phyloP scores from a whole-genome alignment of 2,888 invertebrate species.

The Keiferia lycopersicella region DNA sequence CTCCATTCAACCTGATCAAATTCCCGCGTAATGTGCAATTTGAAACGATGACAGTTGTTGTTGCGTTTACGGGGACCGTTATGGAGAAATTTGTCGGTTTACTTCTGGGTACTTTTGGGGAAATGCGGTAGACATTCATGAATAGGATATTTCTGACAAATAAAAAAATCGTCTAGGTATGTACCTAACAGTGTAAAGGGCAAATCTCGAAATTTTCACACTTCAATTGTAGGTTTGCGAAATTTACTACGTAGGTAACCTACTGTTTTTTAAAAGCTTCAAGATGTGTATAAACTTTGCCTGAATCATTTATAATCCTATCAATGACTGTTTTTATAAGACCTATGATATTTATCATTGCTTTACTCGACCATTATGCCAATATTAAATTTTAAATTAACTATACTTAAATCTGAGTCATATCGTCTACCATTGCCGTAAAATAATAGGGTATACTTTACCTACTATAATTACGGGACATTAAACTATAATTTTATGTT shows the following conservation, averaged over 20 bases:
- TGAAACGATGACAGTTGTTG: slow-evolving; percentile 14
- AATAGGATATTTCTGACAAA: too few relatives aligned
- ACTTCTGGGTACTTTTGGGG: neutral
- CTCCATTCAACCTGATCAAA: slow-evolving; percentile 20
- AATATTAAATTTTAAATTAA: slow-evolving; percentile 1
- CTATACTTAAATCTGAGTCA: slow-evolving; percentile 23
- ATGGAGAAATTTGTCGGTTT: slow-evolving; percentile 1
- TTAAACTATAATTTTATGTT: slow-evolving; percentile 27
- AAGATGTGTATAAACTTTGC: too few relatives aligned
- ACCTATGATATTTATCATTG: neutral
- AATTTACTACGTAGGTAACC: too few relatives aligned
- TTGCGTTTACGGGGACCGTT: slow-evolving; percentile 11
- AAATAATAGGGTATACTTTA: slow-evolving; percentile 24
- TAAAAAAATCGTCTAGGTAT: too few relatives aligned
- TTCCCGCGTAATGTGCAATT: slow-evolving; percentile 12
- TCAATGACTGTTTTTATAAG: neutral
- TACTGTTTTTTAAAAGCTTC: too few relatives aligned
- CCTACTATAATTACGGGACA: slow-evolving; percentile 28
- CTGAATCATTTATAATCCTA: neutral
- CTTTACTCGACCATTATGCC: neutral
- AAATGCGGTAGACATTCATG: too few relatives aligned
- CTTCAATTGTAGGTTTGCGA: too few relatives aligned
- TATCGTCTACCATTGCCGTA: slow-evolving; percentile 25
- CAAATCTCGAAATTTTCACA: too few relatives aligned
- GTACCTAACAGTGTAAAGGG: too few relatives aligned